phyloP scores from a whole-genome alignment of 2,888 invertebrate species.

The Sinhomidia bicolor region DNA sequence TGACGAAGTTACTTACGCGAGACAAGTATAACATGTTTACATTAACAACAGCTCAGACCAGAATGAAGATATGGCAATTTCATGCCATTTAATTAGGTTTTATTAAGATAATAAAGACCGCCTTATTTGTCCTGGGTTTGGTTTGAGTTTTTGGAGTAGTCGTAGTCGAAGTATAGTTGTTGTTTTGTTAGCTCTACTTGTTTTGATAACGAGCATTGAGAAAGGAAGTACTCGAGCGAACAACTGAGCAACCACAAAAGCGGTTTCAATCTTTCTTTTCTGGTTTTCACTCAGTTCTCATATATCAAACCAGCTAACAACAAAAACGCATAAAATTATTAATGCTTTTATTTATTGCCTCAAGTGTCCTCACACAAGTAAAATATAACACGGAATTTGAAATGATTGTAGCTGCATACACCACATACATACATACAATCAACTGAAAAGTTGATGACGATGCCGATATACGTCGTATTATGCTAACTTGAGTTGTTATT shows the following conservation, averaged over 20 bases:
- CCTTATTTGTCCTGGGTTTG: conserved; percentile 28
- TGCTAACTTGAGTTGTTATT: neutral
- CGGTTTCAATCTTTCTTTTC: neutral
- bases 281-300: neutral
- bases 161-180: no score
- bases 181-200: neutral
- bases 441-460: neutral
- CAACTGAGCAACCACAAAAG: neutral
- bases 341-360: neutral
- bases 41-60: neutral
- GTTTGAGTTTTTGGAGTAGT: no score
- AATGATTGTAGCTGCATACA: no score
- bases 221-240: neutral
- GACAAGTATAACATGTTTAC: neutral
- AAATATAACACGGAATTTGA: neutral
- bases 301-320: neutral
- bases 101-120: conserved; percentile 56
- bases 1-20: neutral
- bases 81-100: conserved; percentile 55
- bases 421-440: no score
- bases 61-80: conserved; percentile 56
- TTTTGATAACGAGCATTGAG: neutral
- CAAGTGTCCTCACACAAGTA: neutral
- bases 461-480: neutral
- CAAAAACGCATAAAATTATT: neutral